Evolutionary conservation across 1,140 invertebrate species (phyloP).

Genomic region (Littorina saxatilis): DNA sequence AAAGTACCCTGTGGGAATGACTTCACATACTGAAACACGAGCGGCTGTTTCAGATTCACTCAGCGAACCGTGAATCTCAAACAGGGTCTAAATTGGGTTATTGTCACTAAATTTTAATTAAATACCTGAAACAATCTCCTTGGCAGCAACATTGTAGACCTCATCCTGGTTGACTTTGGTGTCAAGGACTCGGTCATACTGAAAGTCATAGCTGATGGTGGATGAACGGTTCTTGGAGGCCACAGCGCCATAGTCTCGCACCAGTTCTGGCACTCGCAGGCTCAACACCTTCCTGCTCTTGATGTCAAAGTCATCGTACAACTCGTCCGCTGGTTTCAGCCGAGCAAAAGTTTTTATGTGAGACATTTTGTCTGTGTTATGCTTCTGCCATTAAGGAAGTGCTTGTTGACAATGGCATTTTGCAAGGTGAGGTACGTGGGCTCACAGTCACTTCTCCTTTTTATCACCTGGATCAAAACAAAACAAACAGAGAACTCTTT

Average conservation of each 20-base stretch:
- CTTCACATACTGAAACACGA: too few species aligned
- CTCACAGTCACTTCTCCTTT: too few species aligned
- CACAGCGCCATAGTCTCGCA: constrained; percentile 49
- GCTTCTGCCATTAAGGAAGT: neutral
- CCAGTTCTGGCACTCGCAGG: constrained; percentile 64
- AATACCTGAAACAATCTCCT: constrained; percentile 71
- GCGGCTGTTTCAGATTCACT: too few species aligned
- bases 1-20: too few species aligned
- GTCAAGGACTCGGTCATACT: constrained; percentile 68
- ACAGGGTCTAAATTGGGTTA: too few species aligned
- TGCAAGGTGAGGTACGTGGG: too few species aligned
- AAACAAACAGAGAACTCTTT: too few species aligned
- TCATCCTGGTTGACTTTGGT: constrained; percentile 64
- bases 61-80: too few species aligned
- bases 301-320: constrained; percentile 65
- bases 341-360: constrained; percentile 71
- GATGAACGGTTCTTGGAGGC: constrained; percentile 40
- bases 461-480: too few species aligned
- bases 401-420: too few species aligned
- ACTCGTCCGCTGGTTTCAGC: constrained; percentile 64
- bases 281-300: constrained; percentile 52
- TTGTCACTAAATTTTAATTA: too few species aligned
- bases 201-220: constrained; percentile 67
- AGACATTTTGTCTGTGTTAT: constrained; percentile 57
- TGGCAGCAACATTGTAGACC: constrained; percentile 67